A percentile compares a stretch with the other conserved stretches of the same genome.
Conservation (phyloP, 2,113 vertebrate species). For the Phrynosoma platyrhinos region DNA sequence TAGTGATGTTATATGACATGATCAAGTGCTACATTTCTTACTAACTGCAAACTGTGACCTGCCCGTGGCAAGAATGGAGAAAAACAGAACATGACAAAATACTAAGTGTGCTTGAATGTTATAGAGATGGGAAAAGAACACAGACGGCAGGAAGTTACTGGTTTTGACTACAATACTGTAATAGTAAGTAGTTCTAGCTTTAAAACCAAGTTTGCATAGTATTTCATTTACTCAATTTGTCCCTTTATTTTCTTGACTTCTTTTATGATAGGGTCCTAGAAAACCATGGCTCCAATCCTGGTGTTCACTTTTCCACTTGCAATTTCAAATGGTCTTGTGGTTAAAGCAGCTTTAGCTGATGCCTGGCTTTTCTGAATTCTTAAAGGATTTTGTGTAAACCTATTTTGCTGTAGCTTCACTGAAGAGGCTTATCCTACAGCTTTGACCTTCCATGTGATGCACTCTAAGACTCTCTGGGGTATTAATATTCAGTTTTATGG, state of each 20-base stretch:
- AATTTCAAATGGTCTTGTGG: slow-evolving; percentile 51
- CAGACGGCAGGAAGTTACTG: not conserved
- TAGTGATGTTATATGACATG: not conserved
- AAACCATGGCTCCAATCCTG: slow-evolving; percentile 14
- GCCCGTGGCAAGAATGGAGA: not conserved
- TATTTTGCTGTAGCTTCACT: slow-evolving; percentile 59
- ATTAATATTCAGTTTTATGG: slow-evolving; percentile 33
- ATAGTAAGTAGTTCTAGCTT: not conserved
- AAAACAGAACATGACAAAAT: not conserved
- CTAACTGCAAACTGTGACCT: not conserved
- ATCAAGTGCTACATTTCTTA: not conserved
- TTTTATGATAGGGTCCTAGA: slow-evolving; percentile 19
- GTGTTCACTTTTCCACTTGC: slow-evolving; percentile 31
- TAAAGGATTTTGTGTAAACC: slow-evolving; percentile 65
- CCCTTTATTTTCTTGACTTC: slow-evolving; percentile 37
- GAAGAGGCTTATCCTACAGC: slow-evolving; percentile 58
- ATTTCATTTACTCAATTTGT: slow-evolving; percentile 11
- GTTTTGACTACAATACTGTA: not conserved
- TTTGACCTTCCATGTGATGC: slow-evolving; percentile 51
- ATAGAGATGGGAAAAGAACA: not conserved
- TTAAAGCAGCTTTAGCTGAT: slow-evolving; percentile 57
- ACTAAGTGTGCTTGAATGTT: not conserved
- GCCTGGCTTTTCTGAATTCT: slow-evolving; percentile 58
- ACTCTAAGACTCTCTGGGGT: slow-evolving; percentile 12
- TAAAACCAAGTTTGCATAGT: not conserved